Percentiles rank a stretch among this genome's conserved stretches.
Evolutionary conservation across 2,888 invertebrate species (phyloP).

Genomic region (Chalcosyrphus nemorum): DNA sequence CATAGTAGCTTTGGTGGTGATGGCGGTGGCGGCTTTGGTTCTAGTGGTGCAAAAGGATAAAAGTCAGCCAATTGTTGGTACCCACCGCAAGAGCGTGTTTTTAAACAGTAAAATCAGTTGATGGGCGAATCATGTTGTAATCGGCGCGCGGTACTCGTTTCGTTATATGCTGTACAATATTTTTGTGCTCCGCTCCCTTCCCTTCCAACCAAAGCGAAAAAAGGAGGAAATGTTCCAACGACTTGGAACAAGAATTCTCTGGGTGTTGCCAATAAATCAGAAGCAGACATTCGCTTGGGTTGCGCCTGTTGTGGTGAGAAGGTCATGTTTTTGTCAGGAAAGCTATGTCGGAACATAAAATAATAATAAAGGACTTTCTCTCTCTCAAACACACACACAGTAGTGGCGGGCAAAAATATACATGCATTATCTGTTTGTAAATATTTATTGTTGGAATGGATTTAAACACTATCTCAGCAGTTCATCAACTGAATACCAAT

Average conservation of each 20-base stretch:
- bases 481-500: not conserved
- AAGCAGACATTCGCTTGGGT: constrained; percentile 24
- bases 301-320: constrained; percentile 30
- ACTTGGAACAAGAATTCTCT: constrained; percentile 45
- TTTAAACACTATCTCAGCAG: not conserved
- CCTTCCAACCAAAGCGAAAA: too few relatives aligned
- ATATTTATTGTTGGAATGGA: not conserved
- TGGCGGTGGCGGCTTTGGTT: not conserved
- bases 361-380: constrained; percentile 28
- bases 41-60: constrained; percentile 42
- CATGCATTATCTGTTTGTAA: not conserved
- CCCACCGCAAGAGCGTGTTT: constrained; percentile 44
- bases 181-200: too few relatives aligned
- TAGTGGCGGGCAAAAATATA: not conserved
- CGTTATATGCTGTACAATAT: not conserved
- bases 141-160: constrained; percentile 35
- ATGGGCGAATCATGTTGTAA: constrained; percentile 57
- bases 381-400: too few relatives aligned
- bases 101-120: constrained; percentile 54
- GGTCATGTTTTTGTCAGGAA: constrained; percentile 35
- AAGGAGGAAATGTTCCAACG: constrained; percentile 39
- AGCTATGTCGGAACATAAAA: constrained; percentile 35
- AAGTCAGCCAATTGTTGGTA: constrained; percentile 17
- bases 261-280: constrained; percentile 60
- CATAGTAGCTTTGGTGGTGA: not conserved